Evolutionary conservation across 2,888 invertebrate species (phyloP).

Genomic region (Bimastos eiseni): DNA sequence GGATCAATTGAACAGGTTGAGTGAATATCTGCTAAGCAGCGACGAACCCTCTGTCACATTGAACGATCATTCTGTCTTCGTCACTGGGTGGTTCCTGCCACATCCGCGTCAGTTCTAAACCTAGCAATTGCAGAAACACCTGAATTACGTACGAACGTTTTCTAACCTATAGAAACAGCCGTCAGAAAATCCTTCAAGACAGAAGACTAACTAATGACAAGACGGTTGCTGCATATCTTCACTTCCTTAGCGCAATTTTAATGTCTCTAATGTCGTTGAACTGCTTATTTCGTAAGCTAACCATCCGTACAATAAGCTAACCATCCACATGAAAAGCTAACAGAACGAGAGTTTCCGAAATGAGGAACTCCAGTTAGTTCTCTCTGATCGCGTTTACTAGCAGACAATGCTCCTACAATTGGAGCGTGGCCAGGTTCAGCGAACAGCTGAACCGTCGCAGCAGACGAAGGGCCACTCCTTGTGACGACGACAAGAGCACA

Average conservation of each 20-base stretch:
- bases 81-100: background rate
- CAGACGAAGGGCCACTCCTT: background rate
- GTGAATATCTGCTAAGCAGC: too few species aligned
- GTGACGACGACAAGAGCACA: background rate
- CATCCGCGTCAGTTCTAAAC: background rate
- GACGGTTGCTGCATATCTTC: background rate
- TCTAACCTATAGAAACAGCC: background rate
- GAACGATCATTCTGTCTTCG: too few species aligned
- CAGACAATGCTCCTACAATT: background rate
- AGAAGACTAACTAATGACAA: background rate
- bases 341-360: too few species aligned
- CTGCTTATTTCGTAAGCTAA: background rate
- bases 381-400: background rate
- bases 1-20: too few species aligned
- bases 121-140: background rate
- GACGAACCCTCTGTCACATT: too few species aligned
- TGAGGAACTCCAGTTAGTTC: too few species aligned
- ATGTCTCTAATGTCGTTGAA: background rate
- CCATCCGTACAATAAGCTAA: too few species aligned
- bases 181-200: background rate
- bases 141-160: background rate
- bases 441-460: background rate
- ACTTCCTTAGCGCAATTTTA: background rate
- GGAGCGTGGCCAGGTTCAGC: background rate
- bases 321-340: too few species aligned